Evolutionary conservation across 2,888 invertebrate genomes (phyloP).

Genomic region (Patella ulyssiponensis): DNA sequence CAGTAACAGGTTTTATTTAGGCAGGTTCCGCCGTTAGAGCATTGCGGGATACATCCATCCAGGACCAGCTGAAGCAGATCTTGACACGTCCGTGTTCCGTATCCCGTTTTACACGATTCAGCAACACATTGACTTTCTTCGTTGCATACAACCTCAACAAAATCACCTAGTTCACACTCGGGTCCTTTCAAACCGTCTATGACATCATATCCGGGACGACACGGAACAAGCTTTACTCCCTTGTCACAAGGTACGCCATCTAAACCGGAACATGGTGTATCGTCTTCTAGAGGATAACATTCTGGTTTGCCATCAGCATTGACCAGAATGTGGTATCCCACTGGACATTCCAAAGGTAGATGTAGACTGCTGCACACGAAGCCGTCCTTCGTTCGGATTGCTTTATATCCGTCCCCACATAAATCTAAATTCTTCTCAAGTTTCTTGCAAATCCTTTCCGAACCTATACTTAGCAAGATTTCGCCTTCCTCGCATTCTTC

Average conservation of each 20-base stretch:
- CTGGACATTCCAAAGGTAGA: conserved; percentile 37
- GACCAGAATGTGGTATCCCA: conserved; percentile 24
- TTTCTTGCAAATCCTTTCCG: conserved; percentile 25
- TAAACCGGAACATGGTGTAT: background rate
- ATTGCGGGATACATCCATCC: conserved; percentile 51
- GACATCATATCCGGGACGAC: conserved; percentile 17
- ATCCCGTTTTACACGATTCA: conserved; percentile 10
- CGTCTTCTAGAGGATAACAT: background rate
- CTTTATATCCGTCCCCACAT: conserved; percentile 40
- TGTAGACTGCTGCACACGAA: conserved; percentile 33
- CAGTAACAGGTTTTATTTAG: conserved; percentile 45
- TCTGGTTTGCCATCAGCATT: conserved; percentile 5
- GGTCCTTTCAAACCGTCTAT: background rate
- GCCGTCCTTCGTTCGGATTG: conserved; percentile 22
- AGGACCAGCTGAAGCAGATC: conserved; percentile 33
- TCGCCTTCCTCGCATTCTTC: conserved; percentile 29
- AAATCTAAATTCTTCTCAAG: conserved; percentile 22
- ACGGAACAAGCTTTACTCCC: background rate
- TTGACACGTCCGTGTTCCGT: conserved; percentile 34
- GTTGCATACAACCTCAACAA: conserved; percentile 18
- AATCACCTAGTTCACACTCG: conserved; percentile 19
- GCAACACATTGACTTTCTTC: background rate
- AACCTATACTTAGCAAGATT: conserved; percentile 22
- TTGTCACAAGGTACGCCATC: conserved; percentile 1
- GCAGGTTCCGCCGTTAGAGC: conserved; percentile 58